Percentiles rank a stretch among this genome's conserved stretches.
Evolutionary conservation across 2,113 vertebrate genomes (phyloP).

Genomic region (Polypterus senegalus): DNA sequence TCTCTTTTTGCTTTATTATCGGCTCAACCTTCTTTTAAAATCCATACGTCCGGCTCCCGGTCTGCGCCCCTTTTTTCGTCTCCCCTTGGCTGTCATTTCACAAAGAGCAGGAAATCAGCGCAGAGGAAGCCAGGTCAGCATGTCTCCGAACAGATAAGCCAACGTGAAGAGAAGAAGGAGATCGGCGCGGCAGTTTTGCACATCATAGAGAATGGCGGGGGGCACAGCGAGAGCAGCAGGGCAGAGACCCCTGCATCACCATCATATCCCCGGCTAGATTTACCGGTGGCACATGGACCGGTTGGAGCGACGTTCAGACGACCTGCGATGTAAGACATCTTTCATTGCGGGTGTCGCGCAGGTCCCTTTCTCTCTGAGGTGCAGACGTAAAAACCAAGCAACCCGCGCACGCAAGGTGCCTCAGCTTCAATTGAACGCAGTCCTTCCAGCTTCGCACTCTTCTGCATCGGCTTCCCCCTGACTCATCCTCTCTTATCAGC

Average conservation of each 20-base stretch:
- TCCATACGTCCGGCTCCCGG: constrained; percentile 45
- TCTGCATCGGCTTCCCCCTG: constrained; percentile 4
- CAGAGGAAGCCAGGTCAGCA: constrained; percentile 33
- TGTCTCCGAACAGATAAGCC: constrained; percentile 28
- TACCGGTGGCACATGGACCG: background rate
- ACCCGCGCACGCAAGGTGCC: no score
- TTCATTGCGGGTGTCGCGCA: constrained; percentile 6
- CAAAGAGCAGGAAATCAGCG: constrained; percentile 27
- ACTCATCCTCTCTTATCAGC: constrained; percentile 37
- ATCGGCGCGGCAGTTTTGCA: constrained; percentile 20
- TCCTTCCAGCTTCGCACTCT: background rate
- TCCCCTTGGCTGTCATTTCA: constrained; percentile 56
- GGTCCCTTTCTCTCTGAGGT: constrained; percentile 1
- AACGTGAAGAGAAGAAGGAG: constrained; percentile 31
- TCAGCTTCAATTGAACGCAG: no score
- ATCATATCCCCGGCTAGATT: background rate
- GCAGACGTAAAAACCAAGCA: background rate
- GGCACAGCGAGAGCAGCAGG: constrained; percentile 1
- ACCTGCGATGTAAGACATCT: background rate
- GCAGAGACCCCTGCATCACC: constrained; percentile 10
- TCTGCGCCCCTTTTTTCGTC: constrained; percentile 42
- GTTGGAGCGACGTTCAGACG: background rate
- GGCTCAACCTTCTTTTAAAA: constrained; percentile 19
- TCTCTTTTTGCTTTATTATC: no score
- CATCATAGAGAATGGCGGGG: constrained; percentile 18